These are phyloP conservation scores for Diadumene lineata DNA, from an alignment of 92 coral and sea anemone genomes.

Conservation along the genomic window DNA sequence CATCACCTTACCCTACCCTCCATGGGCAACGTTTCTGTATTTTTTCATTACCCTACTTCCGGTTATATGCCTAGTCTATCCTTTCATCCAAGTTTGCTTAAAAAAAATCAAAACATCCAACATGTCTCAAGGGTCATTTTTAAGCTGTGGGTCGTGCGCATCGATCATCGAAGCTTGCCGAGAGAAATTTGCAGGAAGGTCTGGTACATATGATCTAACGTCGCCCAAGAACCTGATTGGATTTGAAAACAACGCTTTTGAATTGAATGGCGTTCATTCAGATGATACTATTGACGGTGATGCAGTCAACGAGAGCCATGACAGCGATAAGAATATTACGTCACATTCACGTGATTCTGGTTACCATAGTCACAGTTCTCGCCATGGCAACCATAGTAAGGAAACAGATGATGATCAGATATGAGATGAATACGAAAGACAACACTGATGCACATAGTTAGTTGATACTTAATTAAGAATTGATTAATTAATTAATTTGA, in stretches of 20 bases:
- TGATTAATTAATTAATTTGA: too few species aligned
- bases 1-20: slow-evolving; percentile 59
- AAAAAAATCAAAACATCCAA: slow-evolving; percentile 3
- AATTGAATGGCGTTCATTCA: slow-evolving; percentile 21
- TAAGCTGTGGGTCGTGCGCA: slow-evolving; percentile 20
- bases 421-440: too few species aligned
- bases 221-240: slow-evolving; percentile 20
- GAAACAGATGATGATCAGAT: neutral
- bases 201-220: slow-evolving; percentile 34
- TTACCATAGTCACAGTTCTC: slow-evolving; percentile 26
- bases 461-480: too few species aligned
- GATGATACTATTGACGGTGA: neutral
- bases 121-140: slow-evolving; percentile 13
- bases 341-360: slow-evolving; percentile 1
- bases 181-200: slow-evolving; percentile 21
- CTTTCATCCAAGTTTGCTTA: slow-evolving; percentile 41
- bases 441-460: too few species aligned
- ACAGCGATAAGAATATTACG: neutral
- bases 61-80: slow-evolving; percentile 45
- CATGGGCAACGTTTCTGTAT: slow-evolving; percentile 71
- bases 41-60: slow-evolving; percentile 48
- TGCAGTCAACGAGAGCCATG: neutral
- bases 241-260: slow-evolving; percentile 9
- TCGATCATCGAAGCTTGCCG: slow-evolving; percentile 27
- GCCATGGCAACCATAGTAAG: neutral